A percentile compares a stretch with the other conserved stretches of the same genome.
phyloP scores from a whole-genome alignment of 2,797 vertebrate species.

The Naso thynnoides region DNA sequence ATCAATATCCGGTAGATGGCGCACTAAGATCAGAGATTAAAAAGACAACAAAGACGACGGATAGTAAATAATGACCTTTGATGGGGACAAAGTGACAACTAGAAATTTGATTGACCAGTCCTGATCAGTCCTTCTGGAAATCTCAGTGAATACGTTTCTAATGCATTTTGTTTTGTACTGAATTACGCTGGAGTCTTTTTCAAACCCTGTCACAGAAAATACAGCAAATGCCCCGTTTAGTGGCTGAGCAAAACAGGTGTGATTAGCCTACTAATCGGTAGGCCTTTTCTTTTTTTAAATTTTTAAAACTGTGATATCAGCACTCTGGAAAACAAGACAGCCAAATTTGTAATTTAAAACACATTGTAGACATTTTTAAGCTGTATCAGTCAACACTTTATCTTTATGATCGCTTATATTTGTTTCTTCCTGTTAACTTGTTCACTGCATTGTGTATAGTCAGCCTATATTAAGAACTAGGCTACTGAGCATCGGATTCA shows the following conservation, averaged over 20 bases:
- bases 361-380: not conserved
- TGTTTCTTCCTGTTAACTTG: not conserved
- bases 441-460: not conserved
- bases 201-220: not conserved
- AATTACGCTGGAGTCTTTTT: not conserved
- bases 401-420: not conserved
- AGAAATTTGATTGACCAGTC: slow-evolving; percentile 5
- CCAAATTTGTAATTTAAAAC: too few species aligned
- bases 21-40: slow-evolving; percentile 48
- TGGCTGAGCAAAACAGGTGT: too few species aligned
- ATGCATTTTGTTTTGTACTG: not conserved
- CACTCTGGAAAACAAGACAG: too few species aligned
- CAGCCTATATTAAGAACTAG: too few species aligned
- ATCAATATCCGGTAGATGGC: slow-evolving; percentile 70
- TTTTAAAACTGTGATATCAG: not conserved
- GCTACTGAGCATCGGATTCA: not conserved
- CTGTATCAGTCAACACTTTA: not conserved
- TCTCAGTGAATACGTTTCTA: slow-evolving; percentile 2
- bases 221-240: not conserved
- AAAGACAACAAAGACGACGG: not conserved
- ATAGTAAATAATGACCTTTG: not conserved
- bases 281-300: too few species aligned
- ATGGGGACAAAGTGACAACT: slow-evolving; percentile 7
- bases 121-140: not conserved
- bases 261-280: not conserved